Evolutionary conservation across 2,797 vertebrate species (phyloP).

Genomic region (Gadopsis bispinosus): DNA sequence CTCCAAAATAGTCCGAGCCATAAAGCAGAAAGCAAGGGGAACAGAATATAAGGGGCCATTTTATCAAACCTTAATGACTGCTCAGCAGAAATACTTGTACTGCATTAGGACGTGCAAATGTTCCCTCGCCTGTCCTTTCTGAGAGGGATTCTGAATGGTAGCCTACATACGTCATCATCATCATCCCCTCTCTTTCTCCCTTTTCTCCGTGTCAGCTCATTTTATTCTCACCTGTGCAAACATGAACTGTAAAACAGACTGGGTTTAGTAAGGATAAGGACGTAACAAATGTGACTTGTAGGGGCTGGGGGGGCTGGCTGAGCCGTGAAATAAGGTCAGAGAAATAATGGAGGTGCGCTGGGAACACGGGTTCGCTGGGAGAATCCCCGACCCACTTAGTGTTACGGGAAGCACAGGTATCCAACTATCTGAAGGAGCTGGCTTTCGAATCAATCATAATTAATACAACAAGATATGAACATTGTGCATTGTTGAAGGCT

Average conservation of each 20-base stretch:
- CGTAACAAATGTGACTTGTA: slow-evolving; percentile 43
- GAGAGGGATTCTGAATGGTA: slow-evolving; percentile 46
- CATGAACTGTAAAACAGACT: slow-evolving; percentile 34
- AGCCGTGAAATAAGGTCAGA: slow-evolving; percentile 54
- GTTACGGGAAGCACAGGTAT: slow-evolving; percentile 7
- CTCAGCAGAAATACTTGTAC: slow-evolving; percentile 42
- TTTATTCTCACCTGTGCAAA: slow-evolving; percentile 49
- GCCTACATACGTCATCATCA: slow-evolving; percentile 58
- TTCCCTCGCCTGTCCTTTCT: slow-evolving; percentile 19
- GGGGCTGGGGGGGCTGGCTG: slow-evolving; percentile 36
- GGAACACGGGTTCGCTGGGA: slow-evolving; percentile 32
- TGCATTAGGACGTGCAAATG: slow-evolving; percentile 23
- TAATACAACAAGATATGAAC: not conserved
- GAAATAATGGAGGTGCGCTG: slow-evolving; percentile 44
- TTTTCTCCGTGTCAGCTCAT: slow-evolving; percentile 45
- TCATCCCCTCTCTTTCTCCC: slow-evolving; percentile 9
- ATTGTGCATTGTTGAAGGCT: not conserved
- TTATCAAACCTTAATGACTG: slow-evolving; percentile 25
- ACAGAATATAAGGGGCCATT: slow-evolving; percentile 15
- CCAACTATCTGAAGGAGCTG: slow-evolving; percentile 24
- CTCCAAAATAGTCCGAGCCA: slow-evolving; percentile 3
- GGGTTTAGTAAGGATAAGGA: slow-evolving; percentile 52
- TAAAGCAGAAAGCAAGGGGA: slow-evolving; percentile 8
- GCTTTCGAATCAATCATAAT: slow-evolving; percentile 18
- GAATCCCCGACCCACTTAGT: slow-evolving; percentile 43